These are phyloP conservation scores for Protomyctophum bolini DNA, from an alignment of 2,113 vertebrate species.

Conservation along the genomic window DNA sequence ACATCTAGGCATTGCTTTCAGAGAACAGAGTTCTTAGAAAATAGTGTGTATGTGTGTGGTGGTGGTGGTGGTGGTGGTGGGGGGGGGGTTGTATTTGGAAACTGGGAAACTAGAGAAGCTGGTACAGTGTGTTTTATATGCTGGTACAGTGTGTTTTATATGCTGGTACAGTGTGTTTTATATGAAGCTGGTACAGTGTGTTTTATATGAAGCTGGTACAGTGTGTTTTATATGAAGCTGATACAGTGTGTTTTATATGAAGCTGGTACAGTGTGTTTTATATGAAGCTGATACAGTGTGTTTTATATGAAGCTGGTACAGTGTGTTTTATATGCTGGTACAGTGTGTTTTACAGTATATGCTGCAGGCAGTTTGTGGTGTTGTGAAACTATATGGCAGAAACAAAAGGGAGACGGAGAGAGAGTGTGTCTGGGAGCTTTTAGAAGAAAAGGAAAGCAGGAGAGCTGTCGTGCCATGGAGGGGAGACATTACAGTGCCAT, in stretches of 20 bases:
- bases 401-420: not conserved
- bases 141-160: slow-evolving; percentile 47
- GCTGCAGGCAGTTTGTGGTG: slow-evolving; percentile 26
- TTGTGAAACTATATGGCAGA: slow-evolving; percentile 40
- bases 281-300: slow-evolving; percentile 30
- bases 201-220: slow-evolving; percentile 37
- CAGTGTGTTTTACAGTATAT: slow-evolving; percentile 58
- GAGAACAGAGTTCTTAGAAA: slow-evolving; percentile 56
- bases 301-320: slow-evolving; percentile 37
- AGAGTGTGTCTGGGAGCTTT: not conserved
- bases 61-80: no score
- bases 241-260: slow-evolving; percentile 49
- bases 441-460: not conserved
- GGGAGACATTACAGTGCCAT: not conserved
- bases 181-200: slow-evolving; percentile 30
- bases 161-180: slow-evolving; percentile 47
- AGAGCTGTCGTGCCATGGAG: not conserved
- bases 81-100: slow-evolving; percentile 46
- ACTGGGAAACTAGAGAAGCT: slow-evolving; percentile 25
- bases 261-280: slow-evolving; percentile 46
- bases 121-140: slow-evolving; percentile 45
- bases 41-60: not conserved
- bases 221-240: slow-evolving; percentile 49
- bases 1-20: slow-evolving; percentile 21
- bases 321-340: slow-evolving; percentile 47